phyloP scores from a whole-genome alignment of 1,140 invertebrate genomes.

The Pinna nobilis region DNA sequence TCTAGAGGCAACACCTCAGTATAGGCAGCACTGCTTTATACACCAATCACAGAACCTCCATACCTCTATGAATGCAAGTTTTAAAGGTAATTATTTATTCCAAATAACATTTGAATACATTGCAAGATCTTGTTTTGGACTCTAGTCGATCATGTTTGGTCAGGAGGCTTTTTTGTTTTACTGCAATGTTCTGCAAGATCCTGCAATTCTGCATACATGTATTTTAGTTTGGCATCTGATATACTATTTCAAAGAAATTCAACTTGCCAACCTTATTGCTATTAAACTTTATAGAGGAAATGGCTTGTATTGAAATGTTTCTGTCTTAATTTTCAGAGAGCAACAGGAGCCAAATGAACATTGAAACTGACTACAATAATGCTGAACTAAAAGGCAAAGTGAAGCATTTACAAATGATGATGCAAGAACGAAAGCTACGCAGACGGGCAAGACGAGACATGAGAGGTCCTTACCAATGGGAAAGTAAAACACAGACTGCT shows the following conservation, averaged over 20 bases:
- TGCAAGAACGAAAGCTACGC: conserved; percentile 89
- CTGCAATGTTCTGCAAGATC: neutral
- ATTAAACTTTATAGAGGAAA: too few species aligned
- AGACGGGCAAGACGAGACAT: conserved; percentile 84
- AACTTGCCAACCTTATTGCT: too few species aligned
- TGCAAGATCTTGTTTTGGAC: too few species aligned
- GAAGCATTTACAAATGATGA: conserved; percentile 87
- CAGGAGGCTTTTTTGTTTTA: neutral
- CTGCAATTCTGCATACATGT: too few species aligned
- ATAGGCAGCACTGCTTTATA: conserved; percentile 10
- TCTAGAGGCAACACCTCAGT: conserved; percentile 85
- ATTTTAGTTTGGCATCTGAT: too few species aligned
- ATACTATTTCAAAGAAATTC: too few species aligned
- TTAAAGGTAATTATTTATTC: neutral
- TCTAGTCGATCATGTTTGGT: too few species aligned
- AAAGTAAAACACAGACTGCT: neutral
- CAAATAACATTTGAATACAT: too few species aligned
- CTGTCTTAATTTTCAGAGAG: too few species aligned
- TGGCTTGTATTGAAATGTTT: too few species aligned
- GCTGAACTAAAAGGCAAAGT: conserved; percentile 86
- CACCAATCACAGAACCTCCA: neutral
- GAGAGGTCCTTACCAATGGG: conserved; percentile 48
- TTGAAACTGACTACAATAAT: conserved; percentile 13
- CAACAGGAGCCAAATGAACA: too few species aligned
- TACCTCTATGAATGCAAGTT: neutral